phyloP scores from a whole-genome alignment of 2,888 invertebrate genomes.

The Odontomyia ornata region DNA sequence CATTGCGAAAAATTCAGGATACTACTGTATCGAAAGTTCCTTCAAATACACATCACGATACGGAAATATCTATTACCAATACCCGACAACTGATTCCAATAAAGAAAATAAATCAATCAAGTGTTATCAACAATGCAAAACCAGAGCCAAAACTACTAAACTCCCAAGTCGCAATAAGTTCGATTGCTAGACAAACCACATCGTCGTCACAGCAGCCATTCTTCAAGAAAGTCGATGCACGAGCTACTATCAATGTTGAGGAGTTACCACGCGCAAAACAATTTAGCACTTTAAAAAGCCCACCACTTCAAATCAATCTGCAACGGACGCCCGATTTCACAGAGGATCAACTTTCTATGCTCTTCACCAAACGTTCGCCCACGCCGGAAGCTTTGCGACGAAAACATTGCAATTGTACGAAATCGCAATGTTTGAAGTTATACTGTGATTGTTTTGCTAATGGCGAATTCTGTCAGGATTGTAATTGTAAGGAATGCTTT shows the following conservation, averaged over 20 bases:
- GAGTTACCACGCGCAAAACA: conserved; percentile 55
- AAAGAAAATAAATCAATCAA: conserved; percentile 1
- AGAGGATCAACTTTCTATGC: conserved; percentile 48
- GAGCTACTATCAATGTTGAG: background rate
- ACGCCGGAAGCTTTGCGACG: conserved; percentile 65
- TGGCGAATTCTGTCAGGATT: conserved; percentile 97
- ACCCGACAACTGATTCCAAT: conserved; percentile 13
- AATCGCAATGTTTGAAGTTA: conserved; percentile 97
- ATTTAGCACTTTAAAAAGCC: conserved; percentile 48
- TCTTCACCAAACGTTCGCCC: conserved; percentile 48
- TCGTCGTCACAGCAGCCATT: background rate
- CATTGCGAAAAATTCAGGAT: conserved; percentile 54
- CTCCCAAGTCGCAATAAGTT: background rate
- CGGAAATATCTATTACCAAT: background rate
- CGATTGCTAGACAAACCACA: background rate
- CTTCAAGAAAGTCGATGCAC: background rate
- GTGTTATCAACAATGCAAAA: background rate
- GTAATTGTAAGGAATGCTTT: conserved; percentile 97
- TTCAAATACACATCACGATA: background rate
- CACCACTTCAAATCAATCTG: background rate
- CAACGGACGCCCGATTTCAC: conserved; percentile 50
- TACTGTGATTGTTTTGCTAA: conserved; percentile 99
- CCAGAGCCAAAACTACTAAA: background rate
- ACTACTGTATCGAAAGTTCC: conserved; percentile 33
- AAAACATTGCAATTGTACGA: conserved; percentile 99